Conservation (phyloP, 2,797 vertebrate genomes). For the Eulemur albifrons region DNA sequence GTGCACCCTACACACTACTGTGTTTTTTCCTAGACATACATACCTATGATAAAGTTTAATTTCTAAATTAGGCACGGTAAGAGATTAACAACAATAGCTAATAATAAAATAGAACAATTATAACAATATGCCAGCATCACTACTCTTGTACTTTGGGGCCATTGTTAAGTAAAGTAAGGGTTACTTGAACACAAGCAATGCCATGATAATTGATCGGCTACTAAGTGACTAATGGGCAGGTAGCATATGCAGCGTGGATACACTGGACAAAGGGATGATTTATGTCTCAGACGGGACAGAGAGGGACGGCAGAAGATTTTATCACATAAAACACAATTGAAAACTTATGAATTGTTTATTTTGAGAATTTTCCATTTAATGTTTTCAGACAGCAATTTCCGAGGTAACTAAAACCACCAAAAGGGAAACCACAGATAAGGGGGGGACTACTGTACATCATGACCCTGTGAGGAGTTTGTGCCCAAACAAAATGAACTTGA, state of each 20-base stretch:
- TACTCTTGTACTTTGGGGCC: background rate
- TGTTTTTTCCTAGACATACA: background rate
- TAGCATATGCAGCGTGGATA: background rate
- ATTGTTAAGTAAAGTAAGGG: background rate
- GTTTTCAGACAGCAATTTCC: background rate
- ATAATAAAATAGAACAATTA: background rate
- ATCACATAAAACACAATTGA: background rate
- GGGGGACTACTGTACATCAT: no score
- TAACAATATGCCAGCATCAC: background rate
- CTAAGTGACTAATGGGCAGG: background rate
- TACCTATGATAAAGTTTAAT: background rate
- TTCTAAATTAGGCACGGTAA: background rate
- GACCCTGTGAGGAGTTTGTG: background rate
- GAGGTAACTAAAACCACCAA: background rate
- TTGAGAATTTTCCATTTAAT: background rate
- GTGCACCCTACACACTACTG: background rate
- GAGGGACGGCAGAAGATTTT: background rate
- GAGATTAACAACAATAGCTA: background rate
- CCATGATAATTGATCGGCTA: background rate
- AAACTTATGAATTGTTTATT: background rate
- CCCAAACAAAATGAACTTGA: background rate
- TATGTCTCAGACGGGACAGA: background rate
- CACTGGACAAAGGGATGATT: background rate
- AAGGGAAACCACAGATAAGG: background rate
- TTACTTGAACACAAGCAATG: background rate